Evolutionary conservation across 2,113 vertebrate genomes (phyloP), one percentile per base, ranked within the genome.

Genomic region (Caranx ignobilis): DNA sequence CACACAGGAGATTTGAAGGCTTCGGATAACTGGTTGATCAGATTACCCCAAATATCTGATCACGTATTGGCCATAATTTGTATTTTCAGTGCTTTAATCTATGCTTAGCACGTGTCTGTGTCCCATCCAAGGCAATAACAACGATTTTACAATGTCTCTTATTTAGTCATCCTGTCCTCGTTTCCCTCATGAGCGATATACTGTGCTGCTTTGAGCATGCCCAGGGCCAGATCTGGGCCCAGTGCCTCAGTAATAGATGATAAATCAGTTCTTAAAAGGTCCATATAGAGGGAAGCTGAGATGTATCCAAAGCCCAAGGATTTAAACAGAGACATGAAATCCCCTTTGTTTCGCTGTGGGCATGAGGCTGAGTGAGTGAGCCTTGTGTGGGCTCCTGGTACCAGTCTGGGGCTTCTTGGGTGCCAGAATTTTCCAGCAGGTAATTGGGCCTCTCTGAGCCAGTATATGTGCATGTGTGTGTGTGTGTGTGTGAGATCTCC

Each of bases 231-330:
- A 91, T 84, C 72, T 74, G 86, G 84, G 87, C 86, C 81, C 75
- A 61, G 77, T 86, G 71, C 72, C 63, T 65, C 59, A 60, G 84
- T 91, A 88, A 91, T 89, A 82, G 79, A 84, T 85, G 90, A 93
- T 93, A 92, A 94, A 94, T 92, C 82, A 89, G 85, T 80, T 88
- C 84, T 83, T 93, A 92, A 95, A 93, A 92, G 88, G 86, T 89
- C 84, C 81, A 86, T 84, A 86, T 79, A 82, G 75, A n/a, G 73
- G 75, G 84, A 56, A 85, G 68, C 48, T 31, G 35, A 87, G 87
- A 92, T 79, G 57, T 82, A 83, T 89, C 87, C 88, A 89, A 91
- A 94, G 81, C 86, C 72, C 10, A 79, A 71, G 86, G 92, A 92
- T 92, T 93, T 92, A 83, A 92, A 88, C 77, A 81, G 87, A 87